These are phyloP conservation scores for Eudorcas thomsonii DNA, from an alignment of 2,113 vertebrate species.

Conservation along the genomic window DNA sequence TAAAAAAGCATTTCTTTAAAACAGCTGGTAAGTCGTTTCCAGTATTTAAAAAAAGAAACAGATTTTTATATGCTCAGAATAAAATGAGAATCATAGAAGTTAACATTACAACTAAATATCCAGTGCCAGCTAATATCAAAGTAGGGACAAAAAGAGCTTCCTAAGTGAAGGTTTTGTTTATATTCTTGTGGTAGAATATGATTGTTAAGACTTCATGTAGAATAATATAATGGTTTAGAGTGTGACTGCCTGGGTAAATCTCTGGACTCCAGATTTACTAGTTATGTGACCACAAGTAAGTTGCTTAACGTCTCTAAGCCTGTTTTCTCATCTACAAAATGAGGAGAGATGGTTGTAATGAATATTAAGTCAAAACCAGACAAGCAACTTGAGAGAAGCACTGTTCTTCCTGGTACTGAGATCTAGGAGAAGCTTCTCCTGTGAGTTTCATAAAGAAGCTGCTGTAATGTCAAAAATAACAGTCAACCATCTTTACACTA, in stretches of 20 bases:
- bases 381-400: neutral
- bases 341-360: neutral
- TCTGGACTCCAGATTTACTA: neutral
- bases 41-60: neutral
- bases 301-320: neutral
- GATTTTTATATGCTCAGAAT: neutral
- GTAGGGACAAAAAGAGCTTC: neutral
- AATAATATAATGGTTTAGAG: neutral
- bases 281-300: neutral
- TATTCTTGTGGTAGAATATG: neutral
- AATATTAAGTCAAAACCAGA: neutral
- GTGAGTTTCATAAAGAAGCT: neutral
- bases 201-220: neutral
- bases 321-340: neutral
- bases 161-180: neutral
- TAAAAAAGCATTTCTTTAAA: constrained; percentile 17
- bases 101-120: neutral
- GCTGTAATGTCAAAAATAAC: neutral
- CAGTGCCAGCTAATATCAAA: neutral
- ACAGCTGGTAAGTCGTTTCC: neutral
- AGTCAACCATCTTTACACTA: neutral
- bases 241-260: neutral
- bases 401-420: neutral
- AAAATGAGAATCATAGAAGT: neutral
- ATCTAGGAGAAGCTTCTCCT: neutral